Evolutionary conservation across 2,888 invertebrate species (phyloP).

Genomic region (Ichneumoninae sp.): DNA sequence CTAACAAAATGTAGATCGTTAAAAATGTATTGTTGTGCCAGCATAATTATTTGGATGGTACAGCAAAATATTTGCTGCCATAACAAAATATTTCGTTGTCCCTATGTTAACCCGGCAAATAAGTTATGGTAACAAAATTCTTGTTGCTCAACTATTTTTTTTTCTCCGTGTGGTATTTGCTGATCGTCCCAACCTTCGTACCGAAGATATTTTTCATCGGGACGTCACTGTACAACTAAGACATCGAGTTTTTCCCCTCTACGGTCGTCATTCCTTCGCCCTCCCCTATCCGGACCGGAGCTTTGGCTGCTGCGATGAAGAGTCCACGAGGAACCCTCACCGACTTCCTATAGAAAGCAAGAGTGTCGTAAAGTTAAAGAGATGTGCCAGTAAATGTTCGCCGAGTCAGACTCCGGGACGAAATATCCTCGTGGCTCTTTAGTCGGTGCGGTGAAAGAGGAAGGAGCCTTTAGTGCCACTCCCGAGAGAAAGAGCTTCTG

Average conservation of each 20-base stretch:
- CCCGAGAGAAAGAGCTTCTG: slow-evolving; percentile 7
- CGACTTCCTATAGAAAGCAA: slow-evolving; percentile 7
- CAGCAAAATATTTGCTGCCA: no score
- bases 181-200: not conserved
- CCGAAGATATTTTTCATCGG: not conserved
- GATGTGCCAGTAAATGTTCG: not conserved
- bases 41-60: no score
- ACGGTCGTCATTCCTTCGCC: not conserved
- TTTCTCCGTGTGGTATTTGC: not conserved
- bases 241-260: not conserved
- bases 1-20: no score
- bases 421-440: slow-evolving; percentile 19
- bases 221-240: not conserved
- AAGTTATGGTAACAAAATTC: no score
- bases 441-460: not conserved
- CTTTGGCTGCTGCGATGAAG: slow-evolving; percentile 8
- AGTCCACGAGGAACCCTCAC: not conserved
- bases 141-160: no score
- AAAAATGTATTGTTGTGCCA: no score
- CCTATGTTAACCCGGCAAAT: no score
- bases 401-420: not conserved
- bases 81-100: no score
- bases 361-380: slow-evolving; percentile 40
- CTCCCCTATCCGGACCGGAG: not conserved
- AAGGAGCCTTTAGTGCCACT: not conserved